Base-by-base conservation (phyloP, 2,797 vertebrate genomes). In the Amphiprion clarkii region DNA sequence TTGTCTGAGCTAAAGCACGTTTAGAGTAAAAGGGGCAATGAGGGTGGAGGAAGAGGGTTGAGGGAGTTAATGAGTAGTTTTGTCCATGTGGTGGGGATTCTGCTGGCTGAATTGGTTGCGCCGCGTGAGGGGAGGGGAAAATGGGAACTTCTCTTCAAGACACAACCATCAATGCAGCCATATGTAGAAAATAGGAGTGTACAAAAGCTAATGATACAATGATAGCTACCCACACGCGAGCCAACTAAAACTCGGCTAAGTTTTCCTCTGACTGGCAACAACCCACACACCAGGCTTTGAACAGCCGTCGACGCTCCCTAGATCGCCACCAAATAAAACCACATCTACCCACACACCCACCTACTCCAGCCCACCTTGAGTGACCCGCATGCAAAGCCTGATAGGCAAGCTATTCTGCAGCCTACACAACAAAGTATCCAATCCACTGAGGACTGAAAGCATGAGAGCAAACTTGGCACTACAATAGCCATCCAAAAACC, bases 11-110 rank as follows among this genome's bases (percentile, higher is more conserved):
- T 84, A 54, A 83, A 85, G 79, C 83, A 65, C 16, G 44, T 87
- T 87, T 80, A 64, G 67, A 80, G 77, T 60, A 71, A 71, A 79
- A 58, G 69, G 77, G 78, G 70, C 29, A 52, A 9, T 2, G 40
- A 64, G 66, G 71, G 75, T 67, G 70, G 78, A 69, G 75, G 62
- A 77, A 76, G 54, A 52, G 68, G 63, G 67, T 31, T 78, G 85
- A 52, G 71, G 72, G 77, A 88, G 86, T 92, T 92, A 94, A 91
- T 89, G 86, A 91, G 85, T 78, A 87, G 86, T 91, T 93, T 87
- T 87, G 88, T 87, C 81, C 59, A 63, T 86, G 83, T 74, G 75
- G 75, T 55, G 83, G 71, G 77, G 83, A 83, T 80, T 88, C 81
- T 69, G 67, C 69, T 39, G 33, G 72, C 19, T 87, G 74, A 91